These are phyloP conservation scores for Strigops habroptila DNA, from an alignment of 2,113 vertebrate species.

Conservation along the genomic window DNA sequence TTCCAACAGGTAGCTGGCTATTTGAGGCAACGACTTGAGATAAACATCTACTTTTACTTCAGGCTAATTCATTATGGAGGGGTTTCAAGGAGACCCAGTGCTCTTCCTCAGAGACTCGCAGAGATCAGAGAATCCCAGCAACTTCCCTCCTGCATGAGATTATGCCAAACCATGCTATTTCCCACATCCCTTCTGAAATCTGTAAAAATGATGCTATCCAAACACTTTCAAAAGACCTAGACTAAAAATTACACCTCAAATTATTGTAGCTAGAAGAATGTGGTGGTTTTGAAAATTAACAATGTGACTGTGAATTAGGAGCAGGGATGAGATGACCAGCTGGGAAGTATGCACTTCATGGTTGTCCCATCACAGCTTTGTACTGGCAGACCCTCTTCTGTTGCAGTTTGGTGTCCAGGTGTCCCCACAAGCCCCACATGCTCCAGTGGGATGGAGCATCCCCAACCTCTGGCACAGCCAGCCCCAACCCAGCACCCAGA, in stretches of 20 bases:
- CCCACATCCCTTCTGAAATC: neutral
- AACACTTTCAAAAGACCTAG: neutral
- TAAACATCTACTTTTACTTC: constrained; percentile 64
- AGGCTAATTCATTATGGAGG: constrained; percentile 54
- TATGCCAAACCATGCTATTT: neutral
- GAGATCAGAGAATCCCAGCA: neutral
- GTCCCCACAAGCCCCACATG: neutral
- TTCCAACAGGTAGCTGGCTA: constrained; percentile 82
- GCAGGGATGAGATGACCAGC: neutral
- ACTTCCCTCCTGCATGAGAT: neutral
- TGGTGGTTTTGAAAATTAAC: neutral
- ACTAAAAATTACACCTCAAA: neutral
- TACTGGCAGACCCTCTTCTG: neutral
- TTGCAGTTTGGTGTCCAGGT: neutral
- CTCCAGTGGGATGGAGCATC: neutral
- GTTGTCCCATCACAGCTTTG: neutral
- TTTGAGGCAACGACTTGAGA: constrained; percentile 61
- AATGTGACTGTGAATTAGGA: neutral
- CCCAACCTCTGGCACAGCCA: fast-evolving
- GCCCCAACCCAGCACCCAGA: neutral
- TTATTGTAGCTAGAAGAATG: neutral
- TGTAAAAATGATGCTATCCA: fast-evolving
- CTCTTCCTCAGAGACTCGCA: neutral
- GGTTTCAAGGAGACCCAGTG: constrained; percentile 1
- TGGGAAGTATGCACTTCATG: neutral